Base-by-base conservation (phyloP, 2,113 vertebrate genomes). In the Entosphenus tridentatus region DNA sequence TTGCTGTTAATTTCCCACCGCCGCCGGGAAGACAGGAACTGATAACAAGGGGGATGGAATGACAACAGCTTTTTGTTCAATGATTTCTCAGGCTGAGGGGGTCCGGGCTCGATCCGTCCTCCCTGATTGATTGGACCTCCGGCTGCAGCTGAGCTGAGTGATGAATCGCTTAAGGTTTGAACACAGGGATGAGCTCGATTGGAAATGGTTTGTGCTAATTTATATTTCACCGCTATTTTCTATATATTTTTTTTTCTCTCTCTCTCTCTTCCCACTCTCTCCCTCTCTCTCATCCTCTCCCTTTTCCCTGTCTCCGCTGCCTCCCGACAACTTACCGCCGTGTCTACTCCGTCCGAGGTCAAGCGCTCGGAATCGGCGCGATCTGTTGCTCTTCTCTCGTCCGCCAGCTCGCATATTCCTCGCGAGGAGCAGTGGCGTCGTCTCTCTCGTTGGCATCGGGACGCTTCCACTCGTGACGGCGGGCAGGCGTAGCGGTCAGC, bases 1-100 rank as follows among this genome's bases (percentile, higher is more conserved):
- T 65, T 65, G 62, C 62, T 65, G 62, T 65, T 65, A 65, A 65
- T 65, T 65, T 65, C 62, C 62, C 10, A 21, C 21, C 62, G 62
- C 8, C 62, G n/a, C n/a, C 9, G 8, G 62, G 21, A 21, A n/a
- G 62, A n/a, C n/a, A 21, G 62, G 21, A 65, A 65, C 62, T 65
- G 62, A 65, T 65, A 65, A 65, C 62, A 11, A 21, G n/a, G 62
- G n/a, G 62, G 21, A n/a, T n/a, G 62, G n/a, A 65, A n/a, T 65
- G 62, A 65, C 62, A 39, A 39, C 39, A 39, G 39, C 39, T 39
- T 39, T 39, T 39, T 39, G 39, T 39, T 39, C 39, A 39, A 39
- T 39, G 39, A 39, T 39, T 39, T 39, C 39, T 39, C 39, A 39
- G 39, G 39, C 39, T 39, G 62, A 21, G 62, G 21, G 14, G 21